Percentiles rank a stretch among this genome's conserved stretches.
Evolutionary conservation across 2,797 vertebrate species (phyloP).

Genomic region (Acipenser transmontanus): DNA sequence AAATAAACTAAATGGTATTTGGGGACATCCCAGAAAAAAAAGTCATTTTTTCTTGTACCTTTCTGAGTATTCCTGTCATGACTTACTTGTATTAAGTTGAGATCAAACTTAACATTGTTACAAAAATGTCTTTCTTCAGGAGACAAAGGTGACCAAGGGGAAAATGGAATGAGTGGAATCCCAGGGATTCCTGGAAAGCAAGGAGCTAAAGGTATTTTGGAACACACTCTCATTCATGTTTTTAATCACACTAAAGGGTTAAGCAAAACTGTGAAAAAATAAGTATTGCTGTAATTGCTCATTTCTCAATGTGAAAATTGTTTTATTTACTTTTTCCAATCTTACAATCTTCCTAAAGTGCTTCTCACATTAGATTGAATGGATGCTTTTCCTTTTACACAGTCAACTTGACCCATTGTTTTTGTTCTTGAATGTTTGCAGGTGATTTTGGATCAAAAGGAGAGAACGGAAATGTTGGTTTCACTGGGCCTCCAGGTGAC

Average conservation of each 20-base stretch:
- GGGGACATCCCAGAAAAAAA: not conserved
- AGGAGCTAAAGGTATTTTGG: constrained; percentile 73
- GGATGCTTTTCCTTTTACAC: not conserved
- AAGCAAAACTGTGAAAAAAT: no score
- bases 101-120: not conserved
- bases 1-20: not conserved
- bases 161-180: constrained; percentile 60
- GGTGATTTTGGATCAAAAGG: constrained; percentile 82
- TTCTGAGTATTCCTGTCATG: not conserved
- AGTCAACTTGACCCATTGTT: not conserved
- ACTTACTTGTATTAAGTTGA: no score
- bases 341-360: not conserved
- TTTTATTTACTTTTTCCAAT: not conserved
- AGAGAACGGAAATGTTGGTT: constrained; percentile 70
- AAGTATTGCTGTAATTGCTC: no score
- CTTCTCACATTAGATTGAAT: no score
- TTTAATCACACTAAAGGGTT: not conserved
- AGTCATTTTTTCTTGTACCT: not conserved
- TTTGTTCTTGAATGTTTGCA: constrained; percentile 39
- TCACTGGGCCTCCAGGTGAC: constrained; percentile 68
- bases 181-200: constrained; percentile 78
- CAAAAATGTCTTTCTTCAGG: constrained; percentile 50
- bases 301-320: no score
- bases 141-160: constrained; percentile 80
- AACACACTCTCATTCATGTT: not conserved